Conservation (phyloP, 2,888 invertebrate genomes). For the Heterodera filipjevi region DNA sequence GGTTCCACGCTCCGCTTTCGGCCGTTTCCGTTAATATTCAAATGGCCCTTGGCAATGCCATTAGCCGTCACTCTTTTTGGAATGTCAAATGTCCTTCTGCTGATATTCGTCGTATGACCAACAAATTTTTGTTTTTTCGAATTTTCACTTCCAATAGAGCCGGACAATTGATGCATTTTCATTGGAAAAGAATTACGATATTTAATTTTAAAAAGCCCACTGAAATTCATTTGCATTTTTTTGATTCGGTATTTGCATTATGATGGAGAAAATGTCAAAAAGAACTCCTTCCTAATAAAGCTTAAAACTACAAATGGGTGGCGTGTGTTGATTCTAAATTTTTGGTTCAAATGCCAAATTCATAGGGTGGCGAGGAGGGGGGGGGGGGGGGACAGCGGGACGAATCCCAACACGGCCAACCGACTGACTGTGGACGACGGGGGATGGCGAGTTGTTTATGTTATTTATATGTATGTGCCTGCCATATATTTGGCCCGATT, state of each 20-base stretch:
- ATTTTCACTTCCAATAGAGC: not conserved
- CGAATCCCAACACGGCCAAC: not conserved
- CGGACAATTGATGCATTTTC: not conserved
- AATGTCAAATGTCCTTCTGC: not conserved
- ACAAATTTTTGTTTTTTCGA: not conserved
- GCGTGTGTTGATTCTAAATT: not conserved
- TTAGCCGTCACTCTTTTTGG: not conserved
- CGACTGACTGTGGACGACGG: not conserved
- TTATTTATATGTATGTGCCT: conserved; percentile 7
- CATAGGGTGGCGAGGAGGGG: not conserved
- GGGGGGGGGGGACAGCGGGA: not conserved
- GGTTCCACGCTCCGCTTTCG: conserved; percentile 34
- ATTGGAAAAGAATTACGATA: not conserved
- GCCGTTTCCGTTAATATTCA: conserved; percentile 4
- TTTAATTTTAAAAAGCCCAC: not conserved
- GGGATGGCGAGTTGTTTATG: conserved; percentile 13
- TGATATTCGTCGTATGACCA: not conserved
- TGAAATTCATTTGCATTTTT: too few relatives aligned
- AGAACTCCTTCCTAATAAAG: not conserved
- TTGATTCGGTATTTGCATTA: too few relatives aligned
- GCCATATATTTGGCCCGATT: not conserved
- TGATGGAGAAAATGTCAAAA: too few relatives aligned
- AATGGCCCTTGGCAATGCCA: not conserved
- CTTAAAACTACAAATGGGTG: not conserved
- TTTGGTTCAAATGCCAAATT: not conserved